Evolutionary conservation across 2,797 vertebrate genomes (phyloP).

Genomic region (Rhabdomys pumilio): DNA sequence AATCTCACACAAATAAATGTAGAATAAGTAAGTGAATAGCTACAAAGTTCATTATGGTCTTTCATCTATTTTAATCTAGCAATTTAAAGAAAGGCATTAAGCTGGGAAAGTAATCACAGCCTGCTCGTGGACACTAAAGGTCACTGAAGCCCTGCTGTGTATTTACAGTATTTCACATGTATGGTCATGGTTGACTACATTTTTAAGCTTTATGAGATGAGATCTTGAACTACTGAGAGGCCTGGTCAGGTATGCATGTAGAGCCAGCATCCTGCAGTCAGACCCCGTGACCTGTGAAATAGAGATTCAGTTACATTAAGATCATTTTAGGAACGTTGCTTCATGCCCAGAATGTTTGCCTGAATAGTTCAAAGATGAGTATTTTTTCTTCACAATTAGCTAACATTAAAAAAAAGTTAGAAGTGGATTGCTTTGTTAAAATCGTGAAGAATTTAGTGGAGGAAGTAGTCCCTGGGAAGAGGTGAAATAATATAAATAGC

Average conservation of each 20-base stretch:
- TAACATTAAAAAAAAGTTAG: neutral
- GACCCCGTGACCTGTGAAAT: slow-evolving; percentile 62
- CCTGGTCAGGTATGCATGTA: neutral
- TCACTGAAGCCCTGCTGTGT: neutral
- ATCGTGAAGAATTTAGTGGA: slow-evolving; percentile 68
- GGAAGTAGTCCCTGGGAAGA: slow-evolving; percentile 78
- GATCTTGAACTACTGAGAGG: neutral
- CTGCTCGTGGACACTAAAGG: neutral
- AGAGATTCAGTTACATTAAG: slow-evolving; percentile 54
- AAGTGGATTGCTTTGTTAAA: slow-evolving; percentile 71
- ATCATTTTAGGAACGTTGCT: slow-evolving; percentile 7
- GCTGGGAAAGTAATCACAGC: neutral
- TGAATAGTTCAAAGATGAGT: slow-evolving; percentile 35
- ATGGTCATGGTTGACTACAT: neutral
- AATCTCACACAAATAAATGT: neutral
- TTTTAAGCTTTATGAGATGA: slow-evolving; percentile 15
- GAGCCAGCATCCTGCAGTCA: neutral
- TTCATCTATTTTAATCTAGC: neutral
- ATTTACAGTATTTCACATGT: neutral
- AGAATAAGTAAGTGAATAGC: neutral
- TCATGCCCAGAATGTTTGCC: slow-evolving; percentile 20
- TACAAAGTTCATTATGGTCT: neutral
- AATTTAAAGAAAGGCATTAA: neutral
- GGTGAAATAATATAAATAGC: slow-evolving; percentile 83
- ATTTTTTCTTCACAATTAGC: slow-evolving; percentile 61